These are phyloP conservation scores for Eira barbara DNA, from an alignment of 2,113 vertebrate genomes.

Conservation along the genomic window DNA sequence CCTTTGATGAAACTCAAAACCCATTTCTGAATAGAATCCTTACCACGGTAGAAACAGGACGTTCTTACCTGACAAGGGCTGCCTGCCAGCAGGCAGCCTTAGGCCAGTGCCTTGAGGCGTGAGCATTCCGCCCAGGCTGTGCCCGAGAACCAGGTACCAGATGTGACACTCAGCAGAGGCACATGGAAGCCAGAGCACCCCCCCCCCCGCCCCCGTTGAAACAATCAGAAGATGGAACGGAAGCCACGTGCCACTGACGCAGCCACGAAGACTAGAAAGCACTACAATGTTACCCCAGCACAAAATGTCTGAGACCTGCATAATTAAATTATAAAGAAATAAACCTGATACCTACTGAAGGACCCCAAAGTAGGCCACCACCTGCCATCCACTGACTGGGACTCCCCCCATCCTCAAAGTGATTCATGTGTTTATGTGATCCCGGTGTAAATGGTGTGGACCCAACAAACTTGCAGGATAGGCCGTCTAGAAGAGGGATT, in stretches of 20 bases:
- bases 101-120: not conserved
- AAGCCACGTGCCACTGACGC: not conserved
- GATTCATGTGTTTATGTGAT: no score
- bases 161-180: not conserved
- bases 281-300: not conserved
- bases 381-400: rapidly evolving
- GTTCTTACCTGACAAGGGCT: not conserved
- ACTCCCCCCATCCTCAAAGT: no score
- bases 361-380: no score
- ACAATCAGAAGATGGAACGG: no score
- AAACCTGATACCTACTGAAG: not conserved
- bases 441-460: no score
- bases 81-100: not conserved
- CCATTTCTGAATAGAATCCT: not conserved
- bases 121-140: not conserved
- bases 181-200: not conserved
- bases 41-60: not conserved
- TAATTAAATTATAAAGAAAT: not conserved
- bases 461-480: not conserved
- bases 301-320: not conserved
- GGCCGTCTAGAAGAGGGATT: not conserved
- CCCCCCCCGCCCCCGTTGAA: no score
- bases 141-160: not conserved
- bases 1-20: not conserved
- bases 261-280: not conserved